These are phyloP conservation scores for Drosophila parvula DNA, from an alignment of 1,140 invertebrate genomes.

Conservation along the genomic window DNA sequence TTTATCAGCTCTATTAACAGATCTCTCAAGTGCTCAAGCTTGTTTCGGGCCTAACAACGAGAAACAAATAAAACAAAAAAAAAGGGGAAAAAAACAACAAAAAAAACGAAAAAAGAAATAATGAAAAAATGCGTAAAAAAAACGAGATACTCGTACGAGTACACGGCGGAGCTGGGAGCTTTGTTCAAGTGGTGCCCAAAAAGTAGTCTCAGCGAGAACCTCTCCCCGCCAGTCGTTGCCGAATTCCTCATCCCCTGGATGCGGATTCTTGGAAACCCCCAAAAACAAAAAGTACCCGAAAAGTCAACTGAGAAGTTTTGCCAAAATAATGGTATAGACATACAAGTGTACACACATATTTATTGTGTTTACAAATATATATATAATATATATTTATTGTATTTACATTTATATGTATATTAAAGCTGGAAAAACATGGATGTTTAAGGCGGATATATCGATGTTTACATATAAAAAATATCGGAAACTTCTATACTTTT, in stretches of 20 bases:
- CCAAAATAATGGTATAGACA: constrained; percentile 7
- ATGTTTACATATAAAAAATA: too few species aligned
- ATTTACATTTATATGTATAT: too few species aligned
- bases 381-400: too few species aligned
- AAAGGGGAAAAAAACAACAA: too few species aligned
- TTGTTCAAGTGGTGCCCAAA: constrained; percentile 37
- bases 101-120: neutral
- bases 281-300: constrained; percentile 23
- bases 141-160: constrained; percentile 23
- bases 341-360: neutral
- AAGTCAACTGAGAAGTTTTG: constrained; percentile 10
- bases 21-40: constrained; percentile 66
- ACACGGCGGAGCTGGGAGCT: constrained; percentile 13
- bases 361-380: neutral
- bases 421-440: too few species aligned
- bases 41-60: constrained; percentile 18
- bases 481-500: too few species aligned
- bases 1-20: constrained; percentile 81
- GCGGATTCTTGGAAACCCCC: constrained; percentile 47
- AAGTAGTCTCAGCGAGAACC: constrained; percentile 19
- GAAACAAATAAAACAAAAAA: constrained; percentile 5
- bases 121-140: constrained; percentile 8
- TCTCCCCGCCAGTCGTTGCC: constrained; percentile 2
- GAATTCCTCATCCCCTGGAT: constrained; percentile 49
- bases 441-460: too few species aligned